Conservation (phyloP, 2,888 invertebrate species). For the Trichogramma evanescens region DNA sequence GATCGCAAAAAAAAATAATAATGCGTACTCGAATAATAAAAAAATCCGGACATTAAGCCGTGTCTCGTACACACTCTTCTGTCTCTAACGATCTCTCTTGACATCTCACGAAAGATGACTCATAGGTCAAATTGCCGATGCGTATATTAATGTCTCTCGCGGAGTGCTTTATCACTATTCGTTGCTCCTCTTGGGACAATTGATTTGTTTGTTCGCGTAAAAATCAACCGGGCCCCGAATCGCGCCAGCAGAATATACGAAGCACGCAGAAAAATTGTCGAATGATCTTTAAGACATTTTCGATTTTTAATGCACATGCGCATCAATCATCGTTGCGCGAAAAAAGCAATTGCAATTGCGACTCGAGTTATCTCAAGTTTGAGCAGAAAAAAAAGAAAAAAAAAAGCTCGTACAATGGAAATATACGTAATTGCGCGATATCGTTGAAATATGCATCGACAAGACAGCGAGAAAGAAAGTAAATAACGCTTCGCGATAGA, state of each 20-base stretch:
- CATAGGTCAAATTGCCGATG: slow-evolving; percentile 16
- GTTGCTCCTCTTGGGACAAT: slow-evolving; percentile 22
- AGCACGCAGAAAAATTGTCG: no score
- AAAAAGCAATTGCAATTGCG: no score
- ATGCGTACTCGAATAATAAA: neutral
- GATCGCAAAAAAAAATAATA: neutral
- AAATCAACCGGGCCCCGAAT: slow-evolving; percentile 26
- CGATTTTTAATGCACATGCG: no score
- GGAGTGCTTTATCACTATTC: slow-evolving; percentile 11
- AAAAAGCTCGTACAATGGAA: neutral
- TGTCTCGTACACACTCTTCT: neutral
- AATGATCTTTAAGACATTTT: no score
- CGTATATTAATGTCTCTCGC: slow-evolving; percentile 12
- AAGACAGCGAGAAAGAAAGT: slow-evolving; percentile 11
- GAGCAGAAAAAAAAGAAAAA: neutral
- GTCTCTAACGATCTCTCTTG: neutral
- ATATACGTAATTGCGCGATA: neutral
- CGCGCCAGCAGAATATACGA: neutral
- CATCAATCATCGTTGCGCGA: no score
- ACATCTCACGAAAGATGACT: slow-evolving; percentile 1
- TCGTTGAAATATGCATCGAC: neutral
- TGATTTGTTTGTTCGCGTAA: slow-evolving; percentile 35
- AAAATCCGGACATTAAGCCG: slow-evolving; percentile 12
- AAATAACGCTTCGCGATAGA: slow-evolving; percentile 31
- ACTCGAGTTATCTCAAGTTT: no score